Evolutionary conservation across 2,797 vertebrate species (phyloP).

Genomic region (Ctenopoma kingsleyae): DNA sequence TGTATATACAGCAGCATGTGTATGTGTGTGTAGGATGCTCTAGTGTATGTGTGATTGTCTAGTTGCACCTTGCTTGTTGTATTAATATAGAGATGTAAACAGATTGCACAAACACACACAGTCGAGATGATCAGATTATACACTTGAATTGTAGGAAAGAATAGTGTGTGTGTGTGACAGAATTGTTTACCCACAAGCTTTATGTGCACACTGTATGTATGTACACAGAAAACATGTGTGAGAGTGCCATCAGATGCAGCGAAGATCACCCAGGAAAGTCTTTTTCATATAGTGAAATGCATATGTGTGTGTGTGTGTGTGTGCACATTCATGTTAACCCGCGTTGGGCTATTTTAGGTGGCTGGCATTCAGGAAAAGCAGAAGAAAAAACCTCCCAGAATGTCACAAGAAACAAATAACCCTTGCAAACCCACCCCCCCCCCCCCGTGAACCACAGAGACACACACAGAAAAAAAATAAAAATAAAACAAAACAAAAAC

Average conservation of each 20-base stretch:
- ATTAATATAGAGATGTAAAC: conserved; percentile 33
- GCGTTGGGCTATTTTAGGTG: conserved; percentile 51
- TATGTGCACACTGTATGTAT: too few relatives aligned
- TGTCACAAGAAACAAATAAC: conserved; percentile 82
- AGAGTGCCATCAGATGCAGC: neutral
- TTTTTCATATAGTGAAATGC: neutral
- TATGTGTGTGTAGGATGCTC: conserved; percentile 9
- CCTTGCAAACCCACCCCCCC: conserved; percentile 12
- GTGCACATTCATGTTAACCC: conserved; percentile 30
- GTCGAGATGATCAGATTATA: conserved; percentile 43
- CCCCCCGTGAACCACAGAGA: conserved; percentile 45
- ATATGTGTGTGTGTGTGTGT: neutral
- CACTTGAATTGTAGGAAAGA: conserved; percentile 10
- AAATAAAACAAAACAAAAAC: conserved; percentile 36
- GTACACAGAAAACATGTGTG: neutral
- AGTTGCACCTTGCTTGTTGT: conserved; percentile 9
- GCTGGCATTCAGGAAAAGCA: conserved; percentile 49
- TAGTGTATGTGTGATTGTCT: conserved; percentile 15
- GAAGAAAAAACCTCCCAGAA: conserved; percentile 27
- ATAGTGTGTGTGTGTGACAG: neutral
- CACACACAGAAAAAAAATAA: too few relatives aligned
- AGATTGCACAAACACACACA: conserved; percentile 22
- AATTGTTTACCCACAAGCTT: neutral
- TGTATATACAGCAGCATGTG: conserved; percentile 15
- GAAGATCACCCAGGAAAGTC: neutral